These are phyloP conservation scores for Tachina lurida DNA, from an alignment of 2,888 invertebrate genomes.

Conservation along the genomic window DNA sequence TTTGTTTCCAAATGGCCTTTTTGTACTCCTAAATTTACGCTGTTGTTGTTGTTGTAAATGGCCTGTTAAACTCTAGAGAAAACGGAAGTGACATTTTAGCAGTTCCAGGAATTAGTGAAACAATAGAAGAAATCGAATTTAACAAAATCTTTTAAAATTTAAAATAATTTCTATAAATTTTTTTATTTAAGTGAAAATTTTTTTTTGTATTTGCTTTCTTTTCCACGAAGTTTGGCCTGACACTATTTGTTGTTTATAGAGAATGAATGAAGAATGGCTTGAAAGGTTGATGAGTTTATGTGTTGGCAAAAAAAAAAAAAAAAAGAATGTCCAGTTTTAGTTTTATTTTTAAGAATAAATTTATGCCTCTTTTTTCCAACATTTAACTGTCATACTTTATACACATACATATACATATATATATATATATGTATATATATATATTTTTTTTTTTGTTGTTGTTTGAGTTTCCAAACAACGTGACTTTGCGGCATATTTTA, in stretches of 20 bases:
- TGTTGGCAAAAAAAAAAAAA: conserved; percentile 51
- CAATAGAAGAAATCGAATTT: conserved; percentile 27
- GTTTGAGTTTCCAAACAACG: conserved; percentile 57
- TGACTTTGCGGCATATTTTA: conserved; percentile 72
- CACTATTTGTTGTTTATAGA: conserved; percentile 59
- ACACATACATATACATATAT: conserved; percentile 9
- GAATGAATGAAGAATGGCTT: conserved; percentile 49
- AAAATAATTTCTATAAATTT: not conserved
- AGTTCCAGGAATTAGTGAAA: conserved; percentile 61
- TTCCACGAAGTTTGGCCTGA: conserved; percentile 49
- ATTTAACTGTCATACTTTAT: conserved; percentile 67
- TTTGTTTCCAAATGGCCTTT: conserved; percentile 24
- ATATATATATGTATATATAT: no score
- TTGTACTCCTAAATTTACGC: not conserved
- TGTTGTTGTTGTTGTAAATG: not conserved
- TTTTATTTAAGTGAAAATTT: not conserved
- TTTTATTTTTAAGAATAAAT: conserved; percentile 25
- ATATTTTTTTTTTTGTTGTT: no score
- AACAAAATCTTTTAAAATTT: not conserved
- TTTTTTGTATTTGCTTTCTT: conserved; percentile 50
- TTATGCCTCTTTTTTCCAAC: conserved; percentile 7
- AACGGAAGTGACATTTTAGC: conserved; percentile 57
- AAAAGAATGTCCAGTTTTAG: conserved; percentile 58
- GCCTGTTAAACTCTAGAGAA: not conserved
- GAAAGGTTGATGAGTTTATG: conserved; percentile 66